Conservation (phyloP, 2,113 vertebrate genomes). For the Engystomops pustulosus region DNA sequence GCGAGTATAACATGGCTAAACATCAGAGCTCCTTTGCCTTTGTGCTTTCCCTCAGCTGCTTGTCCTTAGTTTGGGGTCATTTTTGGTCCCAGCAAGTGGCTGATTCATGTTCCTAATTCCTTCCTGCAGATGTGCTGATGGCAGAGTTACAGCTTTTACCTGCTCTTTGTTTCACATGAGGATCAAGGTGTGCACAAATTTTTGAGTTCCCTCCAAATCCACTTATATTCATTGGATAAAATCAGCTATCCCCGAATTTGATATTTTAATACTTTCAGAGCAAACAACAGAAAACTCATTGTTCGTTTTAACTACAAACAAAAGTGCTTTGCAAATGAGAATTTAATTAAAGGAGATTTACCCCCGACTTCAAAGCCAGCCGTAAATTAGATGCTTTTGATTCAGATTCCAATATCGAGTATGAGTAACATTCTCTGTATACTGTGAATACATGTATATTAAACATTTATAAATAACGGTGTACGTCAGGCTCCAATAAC, state of each 20-base stretch:
- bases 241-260: constrained; percentile 40
- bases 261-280: constrained; percentile 52
- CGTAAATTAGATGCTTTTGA: constrained; percentile 13
- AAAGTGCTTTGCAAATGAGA: constrained; percentile 47
- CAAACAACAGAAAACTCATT: constrained; percentile 50
- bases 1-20: background rate
- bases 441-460: constrained; percentile 3
- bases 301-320: constrained; percentile 33
- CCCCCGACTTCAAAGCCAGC: constrained; percentile 34
- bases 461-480: background rate
- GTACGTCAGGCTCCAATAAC: background rate
- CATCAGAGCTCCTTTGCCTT: too few species aligned
- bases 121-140: constrained; percentile 27
- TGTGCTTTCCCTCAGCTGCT: background rate
- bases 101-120: constrained; percentile 25
- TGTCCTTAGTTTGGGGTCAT: background rate
- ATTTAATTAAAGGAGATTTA: constrained; percentile 44
- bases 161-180: constrained; percentile 4
- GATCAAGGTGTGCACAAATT: constrained; percentile 41
- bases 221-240: constrained; percentile 51
- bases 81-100: background rate
- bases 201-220: constrained; percentile 43
- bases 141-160: constrained; percentile 18
- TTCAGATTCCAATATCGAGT: constrained; percentile 25
- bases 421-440: background rate